Percentiles rank a stretch among this genome's conserved stretches.
Evolutionary conservation across 2,888 invertebrate genomes (phyloP).

Genomic region (Pammene fasciana): DNA sequence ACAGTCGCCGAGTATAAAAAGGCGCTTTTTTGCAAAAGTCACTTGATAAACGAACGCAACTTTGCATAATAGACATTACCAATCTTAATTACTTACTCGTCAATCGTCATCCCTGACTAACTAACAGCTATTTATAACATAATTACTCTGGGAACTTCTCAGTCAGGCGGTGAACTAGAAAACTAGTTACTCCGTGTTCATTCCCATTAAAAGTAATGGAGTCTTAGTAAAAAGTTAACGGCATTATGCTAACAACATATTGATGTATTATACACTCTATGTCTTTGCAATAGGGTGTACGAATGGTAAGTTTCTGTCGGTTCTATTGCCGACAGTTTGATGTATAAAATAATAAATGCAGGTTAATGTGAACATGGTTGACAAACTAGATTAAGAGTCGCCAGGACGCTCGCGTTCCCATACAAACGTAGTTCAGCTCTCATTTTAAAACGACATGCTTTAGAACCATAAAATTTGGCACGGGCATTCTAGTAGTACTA

Average conservation of each 20-base stretch:
- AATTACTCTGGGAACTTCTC: slow-evolving; percentile 16
- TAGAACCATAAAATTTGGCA: too few relatives aligned
- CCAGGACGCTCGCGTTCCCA: too few relatives aligned
- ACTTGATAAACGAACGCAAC: too few relatives aligned
- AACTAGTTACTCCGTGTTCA: slow-evolving; percentile 18
- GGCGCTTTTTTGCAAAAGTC: too few relatives aligned
- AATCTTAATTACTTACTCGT: background rate
- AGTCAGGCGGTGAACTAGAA: slow-evolving; percentile 28
- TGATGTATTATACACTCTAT: background rate
- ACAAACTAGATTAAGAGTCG: background rate
- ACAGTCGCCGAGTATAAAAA: too few relatives aligned
- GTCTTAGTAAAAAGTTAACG: slow-evolving; percentile 14
- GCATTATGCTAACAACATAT: background rate
- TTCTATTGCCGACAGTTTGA: background rate
- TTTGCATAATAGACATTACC: background rate
- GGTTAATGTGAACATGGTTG: slow-evolving; percentile 7
- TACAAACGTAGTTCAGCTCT: too few relatives aligned
- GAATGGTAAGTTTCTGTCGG: background rate
- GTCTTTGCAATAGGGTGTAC: background rate
- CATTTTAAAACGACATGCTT: too few relatives aligned
- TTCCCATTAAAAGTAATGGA: slow-evolving; percentile 19
- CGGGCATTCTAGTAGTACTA: too few relatives aligned
- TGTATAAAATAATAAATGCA: background rate
- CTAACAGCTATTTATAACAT: slow-evolving; percentile 23
- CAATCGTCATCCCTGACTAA: background rate